A percentile compares a stretch with the other conserved stretches of the same genome.
Evolutionary conservation across 2,797 vertebrate genomes (phyloP).

Genomic region (Karalla daura): DNA sequence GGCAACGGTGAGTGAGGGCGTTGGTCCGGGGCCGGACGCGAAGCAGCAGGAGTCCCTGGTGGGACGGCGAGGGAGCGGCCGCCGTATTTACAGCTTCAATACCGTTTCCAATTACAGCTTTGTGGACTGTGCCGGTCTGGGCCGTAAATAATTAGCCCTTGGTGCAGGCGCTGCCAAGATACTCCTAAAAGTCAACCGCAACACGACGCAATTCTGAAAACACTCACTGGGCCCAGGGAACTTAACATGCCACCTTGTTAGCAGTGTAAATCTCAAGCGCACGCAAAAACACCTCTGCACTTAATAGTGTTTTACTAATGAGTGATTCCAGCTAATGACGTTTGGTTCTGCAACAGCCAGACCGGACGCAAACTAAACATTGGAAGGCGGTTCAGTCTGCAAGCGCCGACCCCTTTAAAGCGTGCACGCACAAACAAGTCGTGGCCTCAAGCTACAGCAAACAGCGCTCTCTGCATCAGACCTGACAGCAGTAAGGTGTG

Average conservation of each 20-base stretch:
- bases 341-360: slow-evolving; percentile 3
- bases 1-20: slow-evolving; percentile 62
- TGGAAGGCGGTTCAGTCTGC: neutral
- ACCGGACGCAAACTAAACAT: slow-evolving; percentile 5
- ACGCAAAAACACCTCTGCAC: too few species aligned
- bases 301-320: slow-evolving; percentile 3
- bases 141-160: slow-evolving; percentile 74
- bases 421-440: neutral
- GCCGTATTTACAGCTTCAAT: slow-evolving; percentile 80
- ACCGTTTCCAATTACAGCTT: slow-evolving; percentile 79
- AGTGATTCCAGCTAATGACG: neutral
- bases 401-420: neutral
- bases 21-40: slow-evolving; percentile 42
- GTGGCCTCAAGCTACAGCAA: neutral
- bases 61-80: slow-evolving; percentile 62
- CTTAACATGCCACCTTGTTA: slow-evolving; percentile 39
- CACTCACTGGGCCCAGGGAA: slow-evolving; percentile 37
- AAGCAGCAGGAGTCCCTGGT: slow-evolving; percentile 44
- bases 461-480: neutral
- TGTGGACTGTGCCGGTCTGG: slow-evolving; percentile 66
- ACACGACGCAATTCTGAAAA: slow-evolving; percentile 52
- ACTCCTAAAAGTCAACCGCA: slow-evolving; percentile 47
- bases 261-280: slow-evolving; percentile 16
- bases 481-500: neutral
- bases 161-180: slow-evolving; percentile 52